Evolutionary conservation across 53 echinoderm and acorn worm species (phyloP), one percentile per base, ranked within the genome.

Genomic region (Hippasteria phrygiana): DNA sequence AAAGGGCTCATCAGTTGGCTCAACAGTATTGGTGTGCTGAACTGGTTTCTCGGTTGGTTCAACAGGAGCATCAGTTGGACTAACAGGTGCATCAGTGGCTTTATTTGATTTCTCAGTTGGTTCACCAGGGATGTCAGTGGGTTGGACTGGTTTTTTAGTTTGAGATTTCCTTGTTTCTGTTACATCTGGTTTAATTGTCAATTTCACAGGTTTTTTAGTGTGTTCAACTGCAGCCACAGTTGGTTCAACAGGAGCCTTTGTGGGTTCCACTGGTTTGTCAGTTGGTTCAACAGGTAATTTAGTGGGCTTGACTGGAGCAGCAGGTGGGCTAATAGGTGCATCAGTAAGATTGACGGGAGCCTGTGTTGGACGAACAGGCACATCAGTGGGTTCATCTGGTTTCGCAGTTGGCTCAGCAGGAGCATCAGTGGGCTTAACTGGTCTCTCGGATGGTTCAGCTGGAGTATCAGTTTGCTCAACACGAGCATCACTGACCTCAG

Each of bases 231-330:
- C 46, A 2, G 47, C 47, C 1, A 45, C 74, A 36, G 74, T 74
- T 8, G 47, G 74, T 46, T 45, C 6, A 22, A 74, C 47, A 4
- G 47, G 74, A 74, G 74, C 1, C 5, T 74, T 47, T 26, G 74
- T 74, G 0, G 74, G 74, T 18, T 45, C 74, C 16, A 74, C 74
- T 45, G 74, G 45, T 12, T 3, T 27, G 8, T 74, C 74, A 3
- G 74, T 74, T 45, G 74, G 26, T 26, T 45, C 74, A 43, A 45
- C 74, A 29, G 74, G 38, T 17, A 17, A 5, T 40, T 40, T 4
- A 14, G 85, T 70, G 33, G 71, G 50, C 54, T 47, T 55, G 22
- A 43, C 71, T 55, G 70, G 79, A 5, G 78, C 78, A 55, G 56
- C 71, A 40, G 71, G 38, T 10, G 69, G 69, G 10, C 31, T 5